Evolutionary conservation across 92 coral and sea anemone genomes (phyloP).

Genomic region (Porites lobata): DNA sequence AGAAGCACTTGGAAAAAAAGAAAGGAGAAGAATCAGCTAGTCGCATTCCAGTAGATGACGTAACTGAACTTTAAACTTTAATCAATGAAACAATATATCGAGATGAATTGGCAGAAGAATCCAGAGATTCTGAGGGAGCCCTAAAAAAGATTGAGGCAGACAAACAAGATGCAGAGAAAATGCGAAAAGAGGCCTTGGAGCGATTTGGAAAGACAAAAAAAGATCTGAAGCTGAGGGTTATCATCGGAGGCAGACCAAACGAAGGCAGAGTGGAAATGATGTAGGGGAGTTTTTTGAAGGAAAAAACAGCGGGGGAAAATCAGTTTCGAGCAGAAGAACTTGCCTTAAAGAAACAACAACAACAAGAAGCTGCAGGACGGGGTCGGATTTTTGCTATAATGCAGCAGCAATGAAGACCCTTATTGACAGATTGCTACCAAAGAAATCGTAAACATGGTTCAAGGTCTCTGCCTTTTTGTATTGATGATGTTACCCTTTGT

Average conservation of each 20-base stretch:
- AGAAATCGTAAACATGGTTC: constrained; percentile 37
- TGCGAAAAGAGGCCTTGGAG: no score
- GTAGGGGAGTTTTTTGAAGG: constrained; percentile 44
- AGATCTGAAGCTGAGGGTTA: constrained; percentile 40
- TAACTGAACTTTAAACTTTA: no score
- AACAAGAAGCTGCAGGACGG: constrained; percentile 64
- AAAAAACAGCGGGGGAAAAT: constrained; percentile 47
- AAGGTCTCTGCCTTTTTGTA: constrained; percentile 18
- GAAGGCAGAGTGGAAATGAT: constrained; percentile 51
- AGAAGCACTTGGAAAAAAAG: no score
- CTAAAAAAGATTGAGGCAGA: no score
- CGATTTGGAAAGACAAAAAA: no score
- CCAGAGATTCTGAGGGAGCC: no score
- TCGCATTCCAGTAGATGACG: no score
- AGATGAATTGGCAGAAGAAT: no score
- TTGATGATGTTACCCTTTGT: constrained; percentile 41
- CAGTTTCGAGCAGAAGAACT: constrained; percentile 53
- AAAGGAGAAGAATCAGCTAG: no score
- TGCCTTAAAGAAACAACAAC: constrained; percentile 47
- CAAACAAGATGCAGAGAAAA: no score
- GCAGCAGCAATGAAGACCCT: constrained; percentile 60
- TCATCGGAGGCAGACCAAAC: constrained; percentile 12
- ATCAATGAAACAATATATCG: no score
- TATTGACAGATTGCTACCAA: constrained; percentile 30
- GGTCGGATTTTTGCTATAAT: constrained; percentile 39